Evolutionary conservation across 2,113 vertebrate species (phyloP).

Genomic region (Dendrocopos noguchii): DNA sequence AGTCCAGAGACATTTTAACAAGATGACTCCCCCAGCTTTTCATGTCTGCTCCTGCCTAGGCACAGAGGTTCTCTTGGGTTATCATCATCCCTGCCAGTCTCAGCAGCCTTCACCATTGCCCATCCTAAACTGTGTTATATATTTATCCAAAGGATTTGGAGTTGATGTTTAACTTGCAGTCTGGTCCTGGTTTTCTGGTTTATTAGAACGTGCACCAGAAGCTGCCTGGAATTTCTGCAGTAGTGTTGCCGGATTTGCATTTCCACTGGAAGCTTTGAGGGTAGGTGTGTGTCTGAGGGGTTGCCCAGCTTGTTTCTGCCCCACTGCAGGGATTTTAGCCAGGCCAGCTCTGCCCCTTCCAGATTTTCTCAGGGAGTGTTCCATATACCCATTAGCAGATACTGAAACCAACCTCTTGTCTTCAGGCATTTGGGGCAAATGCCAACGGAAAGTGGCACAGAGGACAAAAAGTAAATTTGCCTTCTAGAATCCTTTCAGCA

Average conservation of each 20-base stretch:
- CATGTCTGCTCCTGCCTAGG: not conserved
- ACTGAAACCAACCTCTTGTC: not conserved
- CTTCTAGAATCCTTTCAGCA: slow-evolving; percentile 40
- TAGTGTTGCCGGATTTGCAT: not conserved
- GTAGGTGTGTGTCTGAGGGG: not conserved
- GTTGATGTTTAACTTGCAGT: not conserved
- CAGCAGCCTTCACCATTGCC: not conserved
- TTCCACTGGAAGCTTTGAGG: not conserved
- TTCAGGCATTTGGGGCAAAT: slow-evolving; percentile 9
- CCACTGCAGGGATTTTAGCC: not conserved
- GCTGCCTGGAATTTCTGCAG: not conserved
- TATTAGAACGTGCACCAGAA: not conserved
- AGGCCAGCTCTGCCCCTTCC: not conserved
- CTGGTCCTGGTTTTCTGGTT: not conserved
- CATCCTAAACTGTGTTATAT: not conserved
- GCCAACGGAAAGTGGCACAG: slow-evolving; percentile 12
- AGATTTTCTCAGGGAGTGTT: not conserved
- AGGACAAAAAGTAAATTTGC: slow-evolving; percentile 32
- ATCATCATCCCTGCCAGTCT: accelerated
- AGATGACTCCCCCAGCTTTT: not conserved
- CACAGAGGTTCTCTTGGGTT: not conserved
- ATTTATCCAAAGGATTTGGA: not conserved
- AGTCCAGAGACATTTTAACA: not conserved
- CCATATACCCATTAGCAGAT: accelerated
- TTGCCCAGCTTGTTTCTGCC: not conserved